These are phyloP conservation scores for Nephrotoma guestfalica DNA, from an alignment of 2,888 invertebrate genomes.

Conservation along the genomic window DNA sequence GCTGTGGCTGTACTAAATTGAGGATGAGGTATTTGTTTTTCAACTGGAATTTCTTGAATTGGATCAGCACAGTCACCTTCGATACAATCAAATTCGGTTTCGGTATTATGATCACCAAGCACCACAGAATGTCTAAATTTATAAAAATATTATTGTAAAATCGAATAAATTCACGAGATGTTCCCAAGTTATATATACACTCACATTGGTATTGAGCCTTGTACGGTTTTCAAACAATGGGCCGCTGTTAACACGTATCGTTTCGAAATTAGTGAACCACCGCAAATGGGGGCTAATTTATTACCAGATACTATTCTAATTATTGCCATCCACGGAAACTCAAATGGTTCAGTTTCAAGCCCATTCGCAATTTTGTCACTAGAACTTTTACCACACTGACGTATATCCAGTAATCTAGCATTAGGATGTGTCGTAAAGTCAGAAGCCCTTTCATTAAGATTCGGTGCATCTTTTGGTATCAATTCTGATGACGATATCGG, in stretches of 20 bases:
- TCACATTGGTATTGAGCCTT: neutral
- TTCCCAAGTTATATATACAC: neutral
- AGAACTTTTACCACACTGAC: conserved; percentile 40
- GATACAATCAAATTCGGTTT: neutral
- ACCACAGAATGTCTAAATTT: neutral
- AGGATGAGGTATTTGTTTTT: conserved; percentile 35
- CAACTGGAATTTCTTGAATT: conserved; percentile 27
- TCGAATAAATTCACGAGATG: neutral
- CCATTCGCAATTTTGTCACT: conserved; percentile 45
- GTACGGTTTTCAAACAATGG: conserved; percentile 18
- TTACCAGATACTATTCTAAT: conserved; percentile 26
- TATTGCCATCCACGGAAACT: conserved; percentile 65
- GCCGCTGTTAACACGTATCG: conserved; percentile 25
- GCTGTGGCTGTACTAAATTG: conserved; percentile 29
- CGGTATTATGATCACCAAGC: neutral
- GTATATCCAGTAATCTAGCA: neutral
- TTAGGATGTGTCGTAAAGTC: neutral
- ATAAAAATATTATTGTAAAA: neutral
- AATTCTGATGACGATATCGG: neutral
- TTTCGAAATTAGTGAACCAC: conserved; percentile 24
- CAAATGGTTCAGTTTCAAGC: conserved; percentile 40
- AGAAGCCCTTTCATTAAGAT: neutral
- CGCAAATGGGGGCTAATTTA: conserved; percentile 15
- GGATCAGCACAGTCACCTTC: conserved; percentile 25
- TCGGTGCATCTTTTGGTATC: neutral